Percentiles rank a stretch among this genome's conserved stretches.
Evolutionary conservation across 2,888 invertebrate species (phyloP).

Genomic region (Monopis laevigella): DNA sequence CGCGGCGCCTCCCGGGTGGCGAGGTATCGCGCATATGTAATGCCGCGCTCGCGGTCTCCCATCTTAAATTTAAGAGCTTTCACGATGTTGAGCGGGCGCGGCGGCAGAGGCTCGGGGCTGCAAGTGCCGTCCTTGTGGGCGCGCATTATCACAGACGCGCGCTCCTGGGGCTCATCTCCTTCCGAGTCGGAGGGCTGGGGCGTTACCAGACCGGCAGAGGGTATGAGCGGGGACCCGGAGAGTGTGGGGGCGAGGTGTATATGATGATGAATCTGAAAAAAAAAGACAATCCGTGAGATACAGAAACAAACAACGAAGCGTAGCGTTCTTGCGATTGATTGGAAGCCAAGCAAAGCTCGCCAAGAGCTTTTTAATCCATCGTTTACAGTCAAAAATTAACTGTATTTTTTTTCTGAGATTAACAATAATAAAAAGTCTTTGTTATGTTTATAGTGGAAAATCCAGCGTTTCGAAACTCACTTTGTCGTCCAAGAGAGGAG

Average conservation of each 20-base stretch:
- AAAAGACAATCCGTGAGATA: too few species aligned
- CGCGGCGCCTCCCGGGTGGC: conserved; percentile 44
- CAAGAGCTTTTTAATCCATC: too few species aligned
- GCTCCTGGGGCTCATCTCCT: conserved; percentile 72
- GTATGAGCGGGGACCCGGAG: too few species aligned
- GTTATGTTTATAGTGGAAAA: conserved; percentile 15
- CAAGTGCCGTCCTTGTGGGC: conserved; percentile 85
- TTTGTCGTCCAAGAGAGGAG: conserved; percentile 70
- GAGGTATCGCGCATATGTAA: conserved; percentile 69
- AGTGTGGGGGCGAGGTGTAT: too few species aligned
- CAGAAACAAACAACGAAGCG: too few species aligned
- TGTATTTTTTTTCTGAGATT: too few species aligned
- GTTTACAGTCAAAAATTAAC: too few species aligned
- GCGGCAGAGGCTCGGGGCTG: conserved; percentile 50
- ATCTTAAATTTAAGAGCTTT: conserved; percentile 79
- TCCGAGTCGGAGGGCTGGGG: conserved; percentile 90
- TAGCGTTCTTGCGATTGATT: too few species aligned
- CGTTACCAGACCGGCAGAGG: conserved; percentile 67
- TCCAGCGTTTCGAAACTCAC: too few species aligned
- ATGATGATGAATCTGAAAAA: too few species aligned
- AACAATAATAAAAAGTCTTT: too few species aligned
- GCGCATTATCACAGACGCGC: conserved; percentile 85
- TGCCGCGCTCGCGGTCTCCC: conserved; percentile 71
- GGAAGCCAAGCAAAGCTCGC: too few species aligned
- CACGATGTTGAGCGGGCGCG: conserved; percentile 67